phyloP scores from a whole-genome alignment of 2,888 invertebrate species.

The Pelosia muscerda region DNA sequence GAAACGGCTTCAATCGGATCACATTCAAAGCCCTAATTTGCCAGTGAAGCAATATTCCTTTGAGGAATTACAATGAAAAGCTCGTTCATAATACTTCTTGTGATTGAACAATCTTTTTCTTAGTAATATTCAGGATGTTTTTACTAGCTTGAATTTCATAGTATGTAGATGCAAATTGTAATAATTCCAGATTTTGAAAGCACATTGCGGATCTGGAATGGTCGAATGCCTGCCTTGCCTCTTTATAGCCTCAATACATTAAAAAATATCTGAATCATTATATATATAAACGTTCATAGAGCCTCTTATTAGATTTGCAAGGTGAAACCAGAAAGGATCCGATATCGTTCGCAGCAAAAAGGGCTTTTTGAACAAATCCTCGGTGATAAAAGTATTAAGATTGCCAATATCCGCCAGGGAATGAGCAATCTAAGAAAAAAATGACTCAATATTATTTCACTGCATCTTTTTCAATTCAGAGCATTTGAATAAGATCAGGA shows the following conservation, averaged over 20 bases:
- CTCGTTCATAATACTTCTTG: background rate
- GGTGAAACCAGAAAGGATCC: background rate
- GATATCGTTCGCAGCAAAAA: background rate
- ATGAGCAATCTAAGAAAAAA: background rate
- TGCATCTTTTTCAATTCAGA: background rate
- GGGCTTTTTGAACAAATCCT: background rate
- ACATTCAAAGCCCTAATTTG: background rate
- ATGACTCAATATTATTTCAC: background rate
- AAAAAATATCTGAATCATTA: too few species aligned
- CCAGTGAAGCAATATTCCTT: background rate
- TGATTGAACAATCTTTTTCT: background rate
- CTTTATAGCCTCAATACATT: too few species aligned
- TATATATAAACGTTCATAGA: background rate
- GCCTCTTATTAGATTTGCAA: background rate
- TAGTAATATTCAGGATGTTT: background rate
- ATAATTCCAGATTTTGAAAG: background rate
- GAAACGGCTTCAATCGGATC: background rate
- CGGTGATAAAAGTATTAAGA: conserved; percentile 1
- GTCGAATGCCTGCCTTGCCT: too few species aligned
- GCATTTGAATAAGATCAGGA: background rate
- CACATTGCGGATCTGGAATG: too few species aligned
- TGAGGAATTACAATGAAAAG: background rate
- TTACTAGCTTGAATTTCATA: background rate
- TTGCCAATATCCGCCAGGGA: background rate
- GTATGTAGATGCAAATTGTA: background rate